These are phyloP conservation scores for Dissostichus mawsoni DNA, from an alignment of 2,113 vertebrate genomes.

Conservation along the genomic window DNA sequence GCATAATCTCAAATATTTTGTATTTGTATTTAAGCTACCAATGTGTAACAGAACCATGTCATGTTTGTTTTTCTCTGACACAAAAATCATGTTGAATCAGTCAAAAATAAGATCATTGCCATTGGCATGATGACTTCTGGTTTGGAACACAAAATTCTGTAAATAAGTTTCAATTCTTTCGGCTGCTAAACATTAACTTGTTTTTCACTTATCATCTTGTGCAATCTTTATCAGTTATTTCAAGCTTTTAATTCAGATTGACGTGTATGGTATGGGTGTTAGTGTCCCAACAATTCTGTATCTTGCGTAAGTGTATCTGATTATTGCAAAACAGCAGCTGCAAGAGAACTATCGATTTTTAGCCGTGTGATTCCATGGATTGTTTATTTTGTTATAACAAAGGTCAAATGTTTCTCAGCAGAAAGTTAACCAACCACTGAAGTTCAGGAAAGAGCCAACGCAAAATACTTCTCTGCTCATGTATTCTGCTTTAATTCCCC, in stretches of 20 bases:
- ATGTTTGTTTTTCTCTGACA: neutral
- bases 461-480: neutral
- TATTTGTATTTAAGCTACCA: neutral
- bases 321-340: conserved; percentile 40
- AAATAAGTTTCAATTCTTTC: no score
- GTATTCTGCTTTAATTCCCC: neutral
- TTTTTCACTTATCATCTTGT: neutral
- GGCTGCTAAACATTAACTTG: neutral
- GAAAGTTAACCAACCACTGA: neutral
- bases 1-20: neutral
- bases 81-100: neutral
- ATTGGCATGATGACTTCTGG: neutral
- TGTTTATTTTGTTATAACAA: conserved; percentile 42
- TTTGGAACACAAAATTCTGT: no score
- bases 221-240: neutral
- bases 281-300: neutral
- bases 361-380: neutral
- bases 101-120: neutral
- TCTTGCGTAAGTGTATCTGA: conserved; percentile 30
- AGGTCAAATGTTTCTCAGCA: conserved; percentile 30
- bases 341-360: conserved; percentile 38
- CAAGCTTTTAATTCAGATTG: neutral
- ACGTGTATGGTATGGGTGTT: no score
- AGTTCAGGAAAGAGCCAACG: conserved; percentile 8
- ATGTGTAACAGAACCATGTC: no score